Evolutionary conservation across 2,888 invertebrate genomes (phyloP), one percentile per base, ranked within the genome.

Genomic region (Caenorhabditis uteleia): DNA sequence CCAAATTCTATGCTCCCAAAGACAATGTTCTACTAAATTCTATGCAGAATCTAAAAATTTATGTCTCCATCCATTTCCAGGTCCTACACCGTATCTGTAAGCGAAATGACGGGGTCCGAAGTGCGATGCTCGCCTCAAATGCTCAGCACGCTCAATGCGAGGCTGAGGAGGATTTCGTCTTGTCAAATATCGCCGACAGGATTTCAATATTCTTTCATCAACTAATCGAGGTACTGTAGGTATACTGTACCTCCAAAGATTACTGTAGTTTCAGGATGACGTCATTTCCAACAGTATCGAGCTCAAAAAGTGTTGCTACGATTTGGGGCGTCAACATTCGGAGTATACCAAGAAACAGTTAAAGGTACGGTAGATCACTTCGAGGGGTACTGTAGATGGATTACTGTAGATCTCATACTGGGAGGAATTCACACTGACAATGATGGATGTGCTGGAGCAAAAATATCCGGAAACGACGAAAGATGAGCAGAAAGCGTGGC

Each of bases 401-500:
- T 12, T 33, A 2, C 34, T 56, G 16, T 14, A 64, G 64, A 64
- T 58, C 2, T 57, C 64, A 23, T 64, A 33, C 46, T 64, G 64
- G 64, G 64, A 64, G 45, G 64, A 64, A 38, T 64, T 64, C 43
- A 64, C 56, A 23, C n/a, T 64, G 48, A 64, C 54, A 10, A 64
- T 64, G 64, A 58, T 64, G 64, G 58, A 54, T 38, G 58, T 58
- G 2, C 31, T 64, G 27, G 64, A 64, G 25, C 50, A 64, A 29
- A 50, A 20, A 21, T 64, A 58, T n/a, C 64, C 54, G 20, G 40
- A 54, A 43, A 58, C 58, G 16, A 45, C 53, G 4, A 64, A 64
- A 47, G 64, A 64, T 16, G 64, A 64, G 27, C 64, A 58, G 27
- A 64, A 64, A 20, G 64, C 64, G 34, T 64, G 64, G 64, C 64